Evolutionary conservation across 2,888 invertebrate genomes (phyloP).

Genomic region (Athripsodes cinereus): DNA sequence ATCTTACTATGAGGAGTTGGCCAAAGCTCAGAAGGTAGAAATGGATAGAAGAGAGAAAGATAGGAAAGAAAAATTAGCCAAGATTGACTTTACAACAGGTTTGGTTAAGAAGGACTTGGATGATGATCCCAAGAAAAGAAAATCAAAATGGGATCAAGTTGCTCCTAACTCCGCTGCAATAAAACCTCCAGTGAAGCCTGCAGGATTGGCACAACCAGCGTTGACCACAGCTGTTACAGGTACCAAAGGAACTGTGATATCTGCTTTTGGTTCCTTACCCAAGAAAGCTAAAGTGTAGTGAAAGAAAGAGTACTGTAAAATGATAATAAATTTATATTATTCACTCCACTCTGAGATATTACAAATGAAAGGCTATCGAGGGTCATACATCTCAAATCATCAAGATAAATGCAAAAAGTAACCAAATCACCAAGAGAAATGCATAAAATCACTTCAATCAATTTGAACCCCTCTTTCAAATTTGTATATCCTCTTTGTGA

Average conservation of each 20-base stretch:
- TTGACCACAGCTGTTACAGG: constrained; percentile 78
- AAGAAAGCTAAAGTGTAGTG: constrained; percentile 62
- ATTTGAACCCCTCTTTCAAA: too few species aligned
- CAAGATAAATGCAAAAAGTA: too few species aligned
- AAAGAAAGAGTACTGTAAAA: too few species aligned
- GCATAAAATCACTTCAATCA: too few species aligned
- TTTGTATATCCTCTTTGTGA: too few species aligned
- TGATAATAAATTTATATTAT: too few species aligned
- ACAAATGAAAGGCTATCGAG: too few species aligned
- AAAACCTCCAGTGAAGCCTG: constrained; percentile 55
- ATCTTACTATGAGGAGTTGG: constrained; percentile 89
- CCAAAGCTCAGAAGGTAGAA: constrained; percentile 81
- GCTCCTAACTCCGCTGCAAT: constrained; percentile 54
- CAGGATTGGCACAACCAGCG: constrained; percentile 65
- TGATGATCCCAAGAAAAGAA: constrained; percentile 71
- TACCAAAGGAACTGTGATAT: constrained; percentile 87
- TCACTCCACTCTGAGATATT: too few species aligned
- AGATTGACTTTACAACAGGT: constrained; percentile 79
- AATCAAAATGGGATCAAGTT: constrained; percentile 92
- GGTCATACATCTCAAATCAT: too few species aligned
- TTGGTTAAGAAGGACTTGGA: constrained; percentile 58
- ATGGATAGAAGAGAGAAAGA: constrained; percentile 92
- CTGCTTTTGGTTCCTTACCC: constrained; percentile 85
- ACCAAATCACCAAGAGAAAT: too few species aligned
- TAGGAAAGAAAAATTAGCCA: constrained; percentile 72